These are phyloP conservation scores for Diplogasteroides magnus DNA, from an alignment of 1,140 invertebrate species.

Conservation along the genomic window DNA sequence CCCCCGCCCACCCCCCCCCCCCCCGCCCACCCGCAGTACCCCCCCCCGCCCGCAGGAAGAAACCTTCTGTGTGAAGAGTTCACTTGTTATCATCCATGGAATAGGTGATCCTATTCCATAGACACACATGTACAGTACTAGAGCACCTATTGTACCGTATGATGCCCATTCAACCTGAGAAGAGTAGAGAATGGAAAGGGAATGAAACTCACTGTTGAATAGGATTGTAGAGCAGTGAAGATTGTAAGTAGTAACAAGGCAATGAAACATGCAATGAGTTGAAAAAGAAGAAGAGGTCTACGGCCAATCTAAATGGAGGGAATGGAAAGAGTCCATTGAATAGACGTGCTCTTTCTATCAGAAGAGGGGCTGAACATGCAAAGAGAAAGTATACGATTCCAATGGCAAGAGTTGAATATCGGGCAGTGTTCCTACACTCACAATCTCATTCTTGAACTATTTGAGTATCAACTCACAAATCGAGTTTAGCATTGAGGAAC, in stretches of 20 bases:
- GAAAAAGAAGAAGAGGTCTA: slow-evolving; percentile 44
- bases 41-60: not conserved
- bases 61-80: slow-evolving; percentile 36
- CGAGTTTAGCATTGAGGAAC: slow-evolving; percentile 49
- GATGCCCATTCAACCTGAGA: slow-evolving; percentile 38
- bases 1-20: too few species aligned
- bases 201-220: slow-evolving; percentile 22
- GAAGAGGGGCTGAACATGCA: slow-evolving; percentile 46
- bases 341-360: slow-evolving; percentile 39
- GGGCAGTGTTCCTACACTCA: slow-evolving; percentile 23
- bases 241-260: slow-evolving; percentile 37
- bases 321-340: slow-evolving; percentile 1
- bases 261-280: slow-evolving; percentile 40
- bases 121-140: slow-evolving; percentile 47
- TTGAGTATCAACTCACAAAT: slow-evolving; percentile 21
- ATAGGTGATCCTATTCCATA: slow-evolving; percentile 50
- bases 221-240: slow-evolving; percentile 49
- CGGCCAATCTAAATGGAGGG: slow-evolving; percentile 44
- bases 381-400: slow-evolving; percentile 52
- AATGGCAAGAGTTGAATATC: slow-evolving; percentile 49
- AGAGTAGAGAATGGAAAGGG: slow-evolving; percentile 10
- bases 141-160: slow-evolving; percentile 42
- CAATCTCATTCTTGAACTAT: not conserved
- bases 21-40: not conserved
- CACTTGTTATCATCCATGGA: slow-evolving; percentile 52